These are phyloP conservation scores for Boloria selene DNA, from an alignment of 2,888 invertebrate species.

Conservation along the genomic window DNA sequence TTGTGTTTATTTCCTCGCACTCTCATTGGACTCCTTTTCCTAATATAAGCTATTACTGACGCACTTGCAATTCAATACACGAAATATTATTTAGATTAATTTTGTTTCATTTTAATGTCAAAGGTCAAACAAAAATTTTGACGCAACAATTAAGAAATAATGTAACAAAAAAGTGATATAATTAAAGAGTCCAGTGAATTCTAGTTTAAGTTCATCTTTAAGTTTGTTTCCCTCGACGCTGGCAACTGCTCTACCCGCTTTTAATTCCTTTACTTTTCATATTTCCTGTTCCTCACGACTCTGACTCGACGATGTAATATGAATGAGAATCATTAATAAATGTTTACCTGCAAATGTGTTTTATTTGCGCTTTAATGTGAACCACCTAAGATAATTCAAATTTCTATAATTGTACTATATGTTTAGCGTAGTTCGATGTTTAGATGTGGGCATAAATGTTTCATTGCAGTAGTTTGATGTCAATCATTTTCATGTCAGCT, in stretches of 20 bases:
- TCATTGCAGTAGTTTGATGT: constrained; percentile 18
- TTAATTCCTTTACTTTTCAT: constrained; percentile 54
- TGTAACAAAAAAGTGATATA: neutral
- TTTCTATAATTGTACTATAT: constrained; percentile 37
- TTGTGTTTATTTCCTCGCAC: constrained; percentile 28
- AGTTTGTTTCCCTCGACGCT: constrained; percentile 61
- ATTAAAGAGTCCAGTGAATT: constrained; percentile 50
- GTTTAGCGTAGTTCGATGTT: constrained; percentile 41
- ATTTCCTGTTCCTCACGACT: constrained; percentile 54
- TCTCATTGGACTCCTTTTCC: constrained; percentile 21
- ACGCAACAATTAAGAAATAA: neutral
- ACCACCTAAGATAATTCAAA: constrained; percentile 40
- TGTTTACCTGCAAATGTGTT: constrained; percentile 70
- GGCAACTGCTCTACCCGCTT: constrained; percentile 52
- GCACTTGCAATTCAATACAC: constrained; percentile 1
- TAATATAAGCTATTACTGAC: neutral
- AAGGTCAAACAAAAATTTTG: constrained; percentile 20
- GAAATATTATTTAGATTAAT: constrained; percentile 1
- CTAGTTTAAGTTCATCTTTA: constrained; percentile 54
- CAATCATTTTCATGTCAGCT: constrained; percentile 13
- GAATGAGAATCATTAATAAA: constrained; percentile 70
- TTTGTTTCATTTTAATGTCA: constrained; percentile 18
- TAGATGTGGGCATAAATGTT: constrained; percentile 30
- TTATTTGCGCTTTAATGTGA: constrained; percentile 70
- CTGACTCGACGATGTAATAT: constrained; percentile 53